Percentiles rank a stretch among this genome's conserved stretches.
These are phyloP conservation scores for Amblyteles armatorius DNA, from an alignment of 2,888 invertebrate species.

Conservation along the genomic window DNA sequence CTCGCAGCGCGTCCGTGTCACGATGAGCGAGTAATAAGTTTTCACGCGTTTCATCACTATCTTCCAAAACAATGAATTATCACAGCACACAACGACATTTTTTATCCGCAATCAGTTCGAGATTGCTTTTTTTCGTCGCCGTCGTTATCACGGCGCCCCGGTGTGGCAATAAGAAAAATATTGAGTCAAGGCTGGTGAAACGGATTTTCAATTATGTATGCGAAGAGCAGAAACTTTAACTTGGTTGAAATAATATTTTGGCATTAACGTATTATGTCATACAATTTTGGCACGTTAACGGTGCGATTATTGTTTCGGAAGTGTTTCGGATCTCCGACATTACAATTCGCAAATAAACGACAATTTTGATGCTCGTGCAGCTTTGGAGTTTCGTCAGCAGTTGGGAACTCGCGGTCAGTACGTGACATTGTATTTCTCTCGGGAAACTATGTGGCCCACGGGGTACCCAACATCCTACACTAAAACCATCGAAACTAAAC, in stretches of 20 bases:
- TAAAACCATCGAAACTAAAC: constrained; percentile 8
- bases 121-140: too few relatives aligned
- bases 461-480: background rate
- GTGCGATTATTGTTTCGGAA: background rate
- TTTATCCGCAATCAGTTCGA: too few relatives aligned
- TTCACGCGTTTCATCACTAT: too few relatives aligned
- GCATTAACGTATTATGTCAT: too few relatives aligned
- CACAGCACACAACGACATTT: too few relatives aligned
- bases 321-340: background rate
- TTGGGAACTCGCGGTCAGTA: background rate
- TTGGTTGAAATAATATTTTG: background rate
- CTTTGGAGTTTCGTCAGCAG: background rate
- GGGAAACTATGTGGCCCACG: constrained; percentile 32
- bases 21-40: too few relatives aligned
- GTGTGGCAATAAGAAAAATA: background rate
- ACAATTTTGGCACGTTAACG: background rate
- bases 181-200: background rate
- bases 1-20: too few relatives aligned
- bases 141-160: too few relatives aligned
- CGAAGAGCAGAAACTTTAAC: background rate
- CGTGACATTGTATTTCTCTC: constrained; percentile 29
- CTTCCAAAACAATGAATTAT: too few relatives aligned
- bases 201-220: background rate
- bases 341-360: background rate
- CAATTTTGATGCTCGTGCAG: background rate